Evolutionary conservation across 2,113 vertebrate species (phyloP), one percentile per base, ranked within the genome.

Genomic region (Serinus canaria): DNA sequence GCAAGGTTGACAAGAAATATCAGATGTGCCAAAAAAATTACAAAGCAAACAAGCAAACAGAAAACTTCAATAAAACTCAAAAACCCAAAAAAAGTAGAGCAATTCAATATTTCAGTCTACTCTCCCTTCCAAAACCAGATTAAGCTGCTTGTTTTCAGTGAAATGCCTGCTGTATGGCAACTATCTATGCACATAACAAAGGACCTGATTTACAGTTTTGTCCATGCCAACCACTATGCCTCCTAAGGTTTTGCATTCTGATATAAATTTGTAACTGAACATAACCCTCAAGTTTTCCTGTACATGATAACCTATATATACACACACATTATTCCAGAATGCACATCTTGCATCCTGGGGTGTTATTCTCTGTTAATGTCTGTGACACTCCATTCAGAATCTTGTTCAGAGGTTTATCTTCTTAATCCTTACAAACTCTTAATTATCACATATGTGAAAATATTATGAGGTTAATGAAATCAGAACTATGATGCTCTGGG

Each of bases 41-140:
- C 8, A 15, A 50, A 33, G 25, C 10, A 22, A 31, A n/a, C 15
- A 18, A 68, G 9, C 4, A 30, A 74, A 39, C 30, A 19, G 43
- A 67, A 18, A 56, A 5, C 5, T 24, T 8, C 25, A 31, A 49
- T 9, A 20, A 35, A 47, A 63, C 3, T 25, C 41, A 56, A 49
- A 55, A 39, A 3, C 2, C 7, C 6, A 3, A 6, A 1, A 6
- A 23, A 64, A 47, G 2, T 12, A 23, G 67, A 82, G 18, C 3
- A 46, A 33, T 70, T 62, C 16, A 6, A 68, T 59, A 8, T 17
- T 86, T 62, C 24, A 33, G 13, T 19, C 7, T 49, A 15, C 2
- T 70, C 37, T 66, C 19, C 7, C 2, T 4, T 22, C 39, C 41
- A 67, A 88, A 95, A 72, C 1, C 19, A 64, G 25, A 49, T 39